Conservation (phyloP, 2,888 invertebrate species). For the Drosophila macrospina region DNA sequence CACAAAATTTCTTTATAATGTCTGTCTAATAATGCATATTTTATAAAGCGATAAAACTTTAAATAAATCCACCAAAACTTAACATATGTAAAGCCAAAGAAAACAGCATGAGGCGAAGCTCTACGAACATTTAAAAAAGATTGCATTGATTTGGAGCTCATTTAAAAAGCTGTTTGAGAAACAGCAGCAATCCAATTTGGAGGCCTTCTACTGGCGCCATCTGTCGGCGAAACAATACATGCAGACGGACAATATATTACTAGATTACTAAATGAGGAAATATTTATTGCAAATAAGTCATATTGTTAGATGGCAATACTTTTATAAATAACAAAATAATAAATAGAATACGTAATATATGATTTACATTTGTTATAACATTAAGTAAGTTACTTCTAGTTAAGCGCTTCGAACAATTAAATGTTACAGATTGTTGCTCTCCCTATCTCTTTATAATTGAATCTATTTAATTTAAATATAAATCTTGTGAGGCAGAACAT, state of each 20-base stretch:
- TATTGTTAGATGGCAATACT: no score
- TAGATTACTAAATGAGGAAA: neutral
- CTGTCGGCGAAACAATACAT: conserved; percentile 2
- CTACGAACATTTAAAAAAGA: conserved; percentile 29
- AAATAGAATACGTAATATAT: no score
- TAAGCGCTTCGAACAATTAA: no score
- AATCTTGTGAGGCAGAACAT: no score
- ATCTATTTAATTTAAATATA: no score
- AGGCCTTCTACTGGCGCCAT: conserved; percentile 23
- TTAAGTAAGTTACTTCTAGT: no score
- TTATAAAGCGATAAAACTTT: conserved; percentile 53
- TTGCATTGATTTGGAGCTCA: conserved; percentile 33
- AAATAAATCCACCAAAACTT: conserved; percentile 39
- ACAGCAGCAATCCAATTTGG: conserved; percentile 22
- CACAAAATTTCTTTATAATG: conserved; percentile 53
- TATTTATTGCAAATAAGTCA: no score
- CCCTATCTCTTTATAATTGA: no score
- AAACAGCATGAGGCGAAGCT: conserved; percentile 51
- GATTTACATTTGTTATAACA: no score
- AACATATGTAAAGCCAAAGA: conserved; percentile 36
- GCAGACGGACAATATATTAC: neutral
- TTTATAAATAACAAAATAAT: no score
- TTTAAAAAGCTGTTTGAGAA: conserved; percentile 23
- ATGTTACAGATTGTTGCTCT: no score
- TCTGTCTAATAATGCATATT: conserved; percentile 68